These are phyloP conservation scores for Drosophila setosimentum DNA, from an alignment of 2,888 invertebrate species.

Conservation along the genomic window DNA sequence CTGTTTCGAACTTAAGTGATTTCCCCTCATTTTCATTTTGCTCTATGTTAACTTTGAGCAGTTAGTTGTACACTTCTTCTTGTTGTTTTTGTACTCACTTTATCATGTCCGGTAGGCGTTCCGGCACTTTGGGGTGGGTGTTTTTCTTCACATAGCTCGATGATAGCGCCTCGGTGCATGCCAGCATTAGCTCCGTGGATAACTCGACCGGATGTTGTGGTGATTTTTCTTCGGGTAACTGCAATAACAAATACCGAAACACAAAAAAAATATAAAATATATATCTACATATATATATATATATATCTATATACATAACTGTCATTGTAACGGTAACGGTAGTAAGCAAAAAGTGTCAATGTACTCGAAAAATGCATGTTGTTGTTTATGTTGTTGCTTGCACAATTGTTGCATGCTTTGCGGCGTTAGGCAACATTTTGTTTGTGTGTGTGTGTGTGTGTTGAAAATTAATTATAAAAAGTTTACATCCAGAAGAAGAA, in stretches of 20 bases:
- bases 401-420: slow-evolving; percentile 78
- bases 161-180: slow-evolving; percentile 85
- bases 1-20: slow-evolving; percentile 53
- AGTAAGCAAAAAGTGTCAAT: slow-evolving; percentile 48
- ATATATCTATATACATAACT: slow-evolving; percentile 20
- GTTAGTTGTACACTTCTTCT: slow-evolving; percentile 18
- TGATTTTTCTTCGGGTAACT: slow-evolving; percentile 85
- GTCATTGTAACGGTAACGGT: slow-evolving; percentile 15
- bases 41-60: slow-evolving; percentile 32
- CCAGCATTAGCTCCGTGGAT: slow-evolving; percentile 85
- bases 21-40: slow-evolving; percentile 38
- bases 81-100: slow-evolving; percentile 82
- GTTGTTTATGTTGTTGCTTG: slow-evolving; percentile 15
- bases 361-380: slow-evolving; percentile 7
- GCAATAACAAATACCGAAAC: slow-evolving; percentile 56
- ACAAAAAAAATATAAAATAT: slow-evolving; percentile 11
- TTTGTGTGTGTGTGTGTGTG: slow-evolving; percentile 45
- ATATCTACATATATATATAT: slow-evolving; percentile 9
- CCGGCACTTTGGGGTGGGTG: slow-evolving; percentile 85
- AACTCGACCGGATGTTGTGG: slow-evolving; percentile 85
- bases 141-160: slow-evolving; percentile 84
- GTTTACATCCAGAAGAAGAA: slow-evolving; percentile 40
- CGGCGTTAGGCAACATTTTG: slow-evolving; percentile 50
- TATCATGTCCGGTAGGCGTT: slow-evolving; percentile 86
- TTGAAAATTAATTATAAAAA: slow-evolving; percentile 69